These are phyloP conservation scores for Seira ritae DNA, from an alignment of 2,888 invertebrate genomes.

Conservation along the genomic window DNA sequence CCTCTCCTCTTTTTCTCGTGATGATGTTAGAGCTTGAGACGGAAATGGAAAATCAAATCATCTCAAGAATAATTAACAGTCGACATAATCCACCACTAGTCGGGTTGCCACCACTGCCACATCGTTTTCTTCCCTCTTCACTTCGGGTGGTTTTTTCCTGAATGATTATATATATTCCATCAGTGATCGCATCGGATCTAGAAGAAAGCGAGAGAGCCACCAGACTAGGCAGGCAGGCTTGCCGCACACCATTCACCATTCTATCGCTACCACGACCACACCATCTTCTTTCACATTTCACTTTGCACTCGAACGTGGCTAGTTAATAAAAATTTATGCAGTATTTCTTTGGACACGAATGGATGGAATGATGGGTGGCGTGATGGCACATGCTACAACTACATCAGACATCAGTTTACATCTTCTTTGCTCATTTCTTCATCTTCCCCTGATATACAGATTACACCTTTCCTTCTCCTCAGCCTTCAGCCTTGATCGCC, in stretches of 20 bases:
- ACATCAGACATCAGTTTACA: constrained; percentile 41
- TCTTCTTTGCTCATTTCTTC: constrained; percentile 22
- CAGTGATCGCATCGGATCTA: constrained; percentile 48
- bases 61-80: constrained; percentile 70
- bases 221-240: constrained; percentile 20
- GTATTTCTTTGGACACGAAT: constrained; percentile 16
- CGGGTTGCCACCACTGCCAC: constrained; percentile 64
- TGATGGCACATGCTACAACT: constrained; percentile 47
- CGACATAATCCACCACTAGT: constrained; percentile 70
- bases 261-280: constrained; percentile 24
- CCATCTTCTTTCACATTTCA: constrained; percentile 20
- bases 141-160: background rate
- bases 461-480: background rate
- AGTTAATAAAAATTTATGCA: constrained; percentile 60
- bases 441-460: constrained; percentile 15
- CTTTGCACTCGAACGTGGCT: constrained; percentile 23
- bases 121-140: constrained; percentile 35
- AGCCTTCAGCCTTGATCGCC: constrained; percentile 36
- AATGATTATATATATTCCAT: constrained; percentile 25
- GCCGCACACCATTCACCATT: constrained; percentile 31
- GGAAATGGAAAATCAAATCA: constrained; percentile 71
- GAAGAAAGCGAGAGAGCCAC: background rate
- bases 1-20: constrained; percentile 39
- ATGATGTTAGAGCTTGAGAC: constrained; percentile 49
- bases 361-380: background rate